Base-by-base conservation (phyloP, 2,113 vertebrate genomes). In the Pelmatolapia mariae region DNA sequence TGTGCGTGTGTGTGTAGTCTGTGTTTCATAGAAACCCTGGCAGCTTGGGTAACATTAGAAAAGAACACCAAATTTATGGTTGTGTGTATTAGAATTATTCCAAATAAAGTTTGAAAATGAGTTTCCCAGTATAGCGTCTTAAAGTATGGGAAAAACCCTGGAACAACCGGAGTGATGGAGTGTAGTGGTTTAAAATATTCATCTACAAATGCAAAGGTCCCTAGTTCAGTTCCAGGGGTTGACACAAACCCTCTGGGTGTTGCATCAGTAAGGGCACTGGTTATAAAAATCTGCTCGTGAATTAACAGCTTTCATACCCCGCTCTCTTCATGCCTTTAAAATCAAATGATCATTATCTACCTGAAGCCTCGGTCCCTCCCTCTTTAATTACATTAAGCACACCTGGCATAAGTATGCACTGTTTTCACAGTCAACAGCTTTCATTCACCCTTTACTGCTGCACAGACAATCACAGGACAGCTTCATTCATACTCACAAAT, bases 201-300 rank as follows among this genome's bases (percentile, higher is more conserved):
- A 22, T 22, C 63, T 68, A 68, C 10, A 22, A 40, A 40, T 40
- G 19, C 13, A 45, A 73, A 26, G 38, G 8, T 71, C 5, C 38
- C 38, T 45, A 24, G 66, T 73, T 73, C 38, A 26, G 5, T 73
- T 73, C 38, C 38, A 71, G 66, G 38, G 22, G 8, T 43, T 45
- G 66, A 71, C 38, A 71, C n/a, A 43, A 43, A 71, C 43, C n/a
- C 2, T 43, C 13, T 10, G 66, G 0, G 0, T 26, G 4, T 45
- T 73, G 38, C 38, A 24, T 45, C 66, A 73, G 38, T 24, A 45
- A 73, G 22, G 1, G 0, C 22, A 71, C n/a, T 16, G 1, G 36
- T 24, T 66, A 15, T 71, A 43, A 43, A 43, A 71, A 43, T 43
- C 66, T 24, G 66, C 4, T 40, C 5, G 0, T 43, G 38, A 71